Evolutionary conservation across 2,113 vertebrate species (phyloP), one percentile per base, ranked within the genome.

Genomic region (Phrynosoma platyrhinos): DNA sequence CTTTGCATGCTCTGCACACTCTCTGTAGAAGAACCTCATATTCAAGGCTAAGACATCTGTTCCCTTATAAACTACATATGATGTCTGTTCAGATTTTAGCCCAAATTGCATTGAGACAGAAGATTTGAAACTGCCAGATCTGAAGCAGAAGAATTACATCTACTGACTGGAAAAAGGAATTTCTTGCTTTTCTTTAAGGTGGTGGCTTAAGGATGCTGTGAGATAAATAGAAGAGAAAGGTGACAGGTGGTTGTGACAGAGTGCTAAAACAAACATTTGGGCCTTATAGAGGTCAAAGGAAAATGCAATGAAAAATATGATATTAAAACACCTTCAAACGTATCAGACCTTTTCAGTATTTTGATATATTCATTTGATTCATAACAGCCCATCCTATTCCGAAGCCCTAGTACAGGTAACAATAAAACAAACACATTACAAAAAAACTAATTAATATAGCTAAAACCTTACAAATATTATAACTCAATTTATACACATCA

Each of bases 1-100:
- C 0, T 4, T 88, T 90, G 78, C 83, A 84, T 94, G 88, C 94
- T 94, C 89, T 88, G 87, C 79, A 42, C 72, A 77, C 86, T 91
- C 69, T 91, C 5, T 66, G 68, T 83, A 92, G 89, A 91, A 91
- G 81, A 84, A 23, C 16, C 21, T 55, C 32, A 42, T 77, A 64
- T 90, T 87, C 92, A 8, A 0, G 53, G 42, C 85, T 87, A 86
- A 91, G 84, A 86, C 87, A 90, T 64, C 47, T 84, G 14, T 92
- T 83, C 90, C 23, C 58, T 84, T 85, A 90, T 81, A 81, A 93
- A 85, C 68, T 55, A 82, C 91, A 83, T 78, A 84, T 86, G 4
- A 58, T 14, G 36, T 23, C 71, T 80, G n/a, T 0, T 0, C 79
- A 77, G 79, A 18, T 89, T 68, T 84, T 90, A 78, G 78, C 82